A percentile compares a stretch with the other conserved stretches of the same genome.
These are phyloP conservation scores for Bactericera cockerelli DNA, from an alignment of 1,140 invertebrate genomes.

Conservation along the genomic window DNA sequence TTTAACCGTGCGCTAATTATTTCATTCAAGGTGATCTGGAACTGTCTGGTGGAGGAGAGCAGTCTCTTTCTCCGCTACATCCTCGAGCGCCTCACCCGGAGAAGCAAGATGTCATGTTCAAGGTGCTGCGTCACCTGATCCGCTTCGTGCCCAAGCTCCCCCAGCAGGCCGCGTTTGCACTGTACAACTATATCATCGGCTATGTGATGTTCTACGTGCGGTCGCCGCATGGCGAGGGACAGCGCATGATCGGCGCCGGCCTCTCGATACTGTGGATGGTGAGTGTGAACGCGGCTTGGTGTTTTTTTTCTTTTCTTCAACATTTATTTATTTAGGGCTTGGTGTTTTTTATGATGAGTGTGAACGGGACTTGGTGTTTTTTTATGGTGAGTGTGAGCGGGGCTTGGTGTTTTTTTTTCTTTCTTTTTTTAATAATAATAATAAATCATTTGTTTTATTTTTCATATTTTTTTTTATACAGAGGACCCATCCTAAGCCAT, in stretches of 20 bases:
- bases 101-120: conserved; percentile 90
- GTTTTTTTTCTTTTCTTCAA: no score
- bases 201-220: conserved; percentile 99
- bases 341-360: no score
- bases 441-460: no score
- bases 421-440: no score
- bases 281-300: conserved; percentile 23
- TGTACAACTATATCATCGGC: conserved; percentile 98
- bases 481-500: no score
- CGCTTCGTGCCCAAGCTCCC: conserved; percentile 84
- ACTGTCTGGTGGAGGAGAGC: conserved; percentile 93
- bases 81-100: conserved; percentile 90
- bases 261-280: conserved; percentile 94
- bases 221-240: conserved; percentile 82
- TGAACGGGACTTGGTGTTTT: no score
- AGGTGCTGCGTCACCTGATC: conserved; percentile 79
- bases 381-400: no score
- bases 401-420: no score
- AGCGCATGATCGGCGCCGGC: conserved; percentile 83
- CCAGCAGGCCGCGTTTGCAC: conserved; percentile 93
- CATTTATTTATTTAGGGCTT: no score
- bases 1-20: no score
- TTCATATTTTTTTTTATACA: no score
- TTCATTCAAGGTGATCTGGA: conserved; percentile 79
- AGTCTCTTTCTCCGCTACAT: conserved; percentile 91